Evolutionary conservation across 1,140 invertebrate genomes (phyloP), one percentile per base, ranked within the genome.

Genomic region (Saxidomus purpurata): DNA sequence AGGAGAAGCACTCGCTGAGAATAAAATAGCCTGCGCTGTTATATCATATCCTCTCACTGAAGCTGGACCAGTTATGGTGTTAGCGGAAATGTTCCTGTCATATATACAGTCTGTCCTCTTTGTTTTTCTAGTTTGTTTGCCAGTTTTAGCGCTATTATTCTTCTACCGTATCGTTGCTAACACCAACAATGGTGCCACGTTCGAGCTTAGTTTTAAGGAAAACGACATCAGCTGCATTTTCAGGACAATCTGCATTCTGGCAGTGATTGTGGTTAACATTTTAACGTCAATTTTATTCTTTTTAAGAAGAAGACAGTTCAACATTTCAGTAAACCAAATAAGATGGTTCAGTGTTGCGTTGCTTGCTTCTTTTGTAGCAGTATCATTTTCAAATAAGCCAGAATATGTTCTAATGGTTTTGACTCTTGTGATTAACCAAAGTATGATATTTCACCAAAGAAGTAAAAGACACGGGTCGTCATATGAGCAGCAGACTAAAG

Each of bases 11-110:
- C 43, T 91, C 15, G 81, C 77, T 15, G 36, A 67, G 25, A 86
- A 85, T 36, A 77, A 77, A 11, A 77, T 91, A 11, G 82, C 59
- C 15, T 91, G 90, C 86, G 90, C 84, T 17, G 49, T 91, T 11
- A 69, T 91, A 8, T 83, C 67, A 9, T 91, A 91, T 47, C 90
- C 90, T 47, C 88, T 91, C 9, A 86, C 82, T 1, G 83, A 90
- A 34, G 59, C 74, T 9, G 59, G 47, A 6, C 43, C 77, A 36
- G 22, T 36, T 4, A 25, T 80, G 6, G n/a, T 90, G 6, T 55
- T 81, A 3, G 52, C 81, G 15, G 89, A 90, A 47, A 86, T 86
- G 34, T 15, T 90, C 4, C 22, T 81, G 19, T 90, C 89, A 1
- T 90, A 90, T 43, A 19, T 90, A n/a, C 76, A 88, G 59, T 88